Evolutionary conservation across 1,140 invertebrate species (phyloP).

Genomic region (Cecropterus lyciades): DNA sequence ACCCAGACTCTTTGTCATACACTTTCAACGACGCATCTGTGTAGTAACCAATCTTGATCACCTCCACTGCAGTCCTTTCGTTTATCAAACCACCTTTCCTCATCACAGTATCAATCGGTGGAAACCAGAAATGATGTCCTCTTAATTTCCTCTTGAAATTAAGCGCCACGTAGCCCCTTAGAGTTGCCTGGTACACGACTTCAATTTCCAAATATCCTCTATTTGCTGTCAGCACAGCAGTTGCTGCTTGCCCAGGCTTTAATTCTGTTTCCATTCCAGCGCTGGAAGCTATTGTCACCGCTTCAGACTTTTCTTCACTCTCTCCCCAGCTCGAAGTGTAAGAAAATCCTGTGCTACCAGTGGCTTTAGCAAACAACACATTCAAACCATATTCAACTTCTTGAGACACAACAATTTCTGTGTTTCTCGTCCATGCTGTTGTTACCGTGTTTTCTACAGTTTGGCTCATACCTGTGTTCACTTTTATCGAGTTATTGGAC

Average conservation of each 20-base stretch:
- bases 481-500: conserved; percentile 61
- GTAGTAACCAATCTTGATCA: conserved; percentile 58
- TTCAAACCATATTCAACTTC: conserved; percentile 61
- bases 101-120: conserved; percentile 55
- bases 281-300: conserved; percentile 57
- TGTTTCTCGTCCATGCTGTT: conserved; percentile 56
- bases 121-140: conserved; percentile 67
- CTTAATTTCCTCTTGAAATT: conserved; percentile 55
- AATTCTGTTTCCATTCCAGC: conserved; percentile 62
- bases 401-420: conserved; percentile 50
- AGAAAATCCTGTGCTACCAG: conserved; percentile 50
- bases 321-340: conserved; percentile 52
- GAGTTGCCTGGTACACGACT: conserved; percentile 49
- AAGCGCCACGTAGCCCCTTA: conserved; percentile 61
- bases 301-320: conserved; percentile 59
- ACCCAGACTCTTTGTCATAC: conserved; percentile 55
- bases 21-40: conserved; percentile 61
- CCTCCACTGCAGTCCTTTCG: conserved; percentile 48
- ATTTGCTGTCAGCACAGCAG: conserved; percentile 59
- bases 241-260: conserved; percentile 58
- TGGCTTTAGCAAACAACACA: conserved; percentile 50
- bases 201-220: conserved; percentile 59
- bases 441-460: conserved; percentile 62
- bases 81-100: conserved; percentile 51
- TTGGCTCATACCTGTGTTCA: conserved; percentile 67